phyloP scores from a whole-genome alignment of 1,140 invertebrate species.

The Penaeus indicus region DNA sequence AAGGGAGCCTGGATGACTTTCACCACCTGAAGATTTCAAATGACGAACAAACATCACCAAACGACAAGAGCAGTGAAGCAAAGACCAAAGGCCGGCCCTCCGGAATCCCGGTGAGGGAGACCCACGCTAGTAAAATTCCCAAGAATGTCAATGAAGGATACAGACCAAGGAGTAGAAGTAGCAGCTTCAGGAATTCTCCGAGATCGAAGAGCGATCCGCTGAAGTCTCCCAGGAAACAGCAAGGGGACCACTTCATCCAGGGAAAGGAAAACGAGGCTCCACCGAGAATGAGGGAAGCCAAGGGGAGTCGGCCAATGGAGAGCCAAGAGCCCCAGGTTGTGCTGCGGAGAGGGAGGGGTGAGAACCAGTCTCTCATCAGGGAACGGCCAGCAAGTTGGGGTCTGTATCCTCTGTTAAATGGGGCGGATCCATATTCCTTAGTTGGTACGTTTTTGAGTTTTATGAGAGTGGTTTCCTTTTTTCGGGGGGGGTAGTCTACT shows the following conservation, averaged over 20 bases:
- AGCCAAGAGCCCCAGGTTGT: constrained; percentile 5
- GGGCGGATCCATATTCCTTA: constrained; percentile 53
- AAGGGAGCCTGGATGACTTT: constrained; percentile 43
- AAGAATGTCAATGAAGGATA: constrained; percentile 28
- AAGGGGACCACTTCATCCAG: not conserved
- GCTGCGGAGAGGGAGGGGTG: constrained; percentile 45
- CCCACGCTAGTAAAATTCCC: constrained; percentile 29
- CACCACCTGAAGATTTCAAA: constrained; percentile 46
- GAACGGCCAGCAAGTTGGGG: constrained; percentile 58
- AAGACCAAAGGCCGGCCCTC: constrained; percentile 28
- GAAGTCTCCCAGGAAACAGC: constrained; percentile 45
- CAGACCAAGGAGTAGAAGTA: constrained; percentile 42
- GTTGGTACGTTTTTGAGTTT: constrained; percentile 52
- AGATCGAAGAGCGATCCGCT: constrained; percentile 44
- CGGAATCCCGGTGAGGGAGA: constrained; percentile 33
- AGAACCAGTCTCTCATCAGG: constrained; percentile 15
- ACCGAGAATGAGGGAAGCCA: constrained; percentile 6
- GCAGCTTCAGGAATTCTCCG: constrained; percentile 47
- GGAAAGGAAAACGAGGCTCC: constrained; percentile 50
- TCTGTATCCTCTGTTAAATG: constrained; percentile 56
- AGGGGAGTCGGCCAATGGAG: not conserved
- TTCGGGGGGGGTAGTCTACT: not conserved
- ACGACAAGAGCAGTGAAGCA: constrained; percentile 24
- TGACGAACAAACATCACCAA: constrained; percentile 10
- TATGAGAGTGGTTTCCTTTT: constrained; percentile 4